These are phyloP conservation scores for Vimba vimba DNA, from an alignment of 2,113 vertebrate genomes.

Conservation along the genomic window DNA sequence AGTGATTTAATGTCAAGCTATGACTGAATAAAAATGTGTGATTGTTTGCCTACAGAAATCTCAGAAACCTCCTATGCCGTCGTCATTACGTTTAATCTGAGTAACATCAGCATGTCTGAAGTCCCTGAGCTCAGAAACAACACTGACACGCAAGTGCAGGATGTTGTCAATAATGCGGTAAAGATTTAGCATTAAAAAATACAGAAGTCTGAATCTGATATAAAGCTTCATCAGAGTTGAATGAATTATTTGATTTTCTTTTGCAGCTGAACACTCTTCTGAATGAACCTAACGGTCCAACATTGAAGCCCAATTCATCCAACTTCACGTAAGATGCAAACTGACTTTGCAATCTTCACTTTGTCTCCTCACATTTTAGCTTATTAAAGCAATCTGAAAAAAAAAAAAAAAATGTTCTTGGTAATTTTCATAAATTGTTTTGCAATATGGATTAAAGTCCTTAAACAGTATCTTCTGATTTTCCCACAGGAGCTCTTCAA, in stretches of 20 bases:
- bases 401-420: too few relatives aligned
- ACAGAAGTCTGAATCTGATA: too few relatives aligned
- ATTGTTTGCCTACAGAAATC: conserved; percentile 1
- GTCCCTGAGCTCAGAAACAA: not conserved
- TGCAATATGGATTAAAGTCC: not conserved
- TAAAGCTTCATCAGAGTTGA: not conserved
- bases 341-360: too few relatives aligned
- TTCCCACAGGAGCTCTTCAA: not conserved
- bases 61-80: conserved; percentile 4
- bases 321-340: not conserved
- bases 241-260: not conserved
- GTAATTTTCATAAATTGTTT: too few relatives aligned
- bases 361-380: too few relatives aligned
- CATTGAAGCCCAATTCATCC: too few relatives aligned
- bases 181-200: too few relatives aligned
- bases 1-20: too few relatives aligned
- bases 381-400: too few relatives aligned
- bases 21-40: not conserved
- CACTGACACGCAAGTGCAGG: not conserved
- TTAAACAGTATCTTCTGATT: not conserved
- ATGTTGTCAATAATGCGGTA: conserved; percentile 15
- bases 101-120: not conserved
- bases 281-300: not conserved
- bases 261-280: conserved; percentile 22
- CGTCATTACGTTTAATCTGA: not conserved